phyloP scores from a whole-genome alignment of 35 echinoderm and acorn worm species.

The Eucidaris tribuloides region DNA sequence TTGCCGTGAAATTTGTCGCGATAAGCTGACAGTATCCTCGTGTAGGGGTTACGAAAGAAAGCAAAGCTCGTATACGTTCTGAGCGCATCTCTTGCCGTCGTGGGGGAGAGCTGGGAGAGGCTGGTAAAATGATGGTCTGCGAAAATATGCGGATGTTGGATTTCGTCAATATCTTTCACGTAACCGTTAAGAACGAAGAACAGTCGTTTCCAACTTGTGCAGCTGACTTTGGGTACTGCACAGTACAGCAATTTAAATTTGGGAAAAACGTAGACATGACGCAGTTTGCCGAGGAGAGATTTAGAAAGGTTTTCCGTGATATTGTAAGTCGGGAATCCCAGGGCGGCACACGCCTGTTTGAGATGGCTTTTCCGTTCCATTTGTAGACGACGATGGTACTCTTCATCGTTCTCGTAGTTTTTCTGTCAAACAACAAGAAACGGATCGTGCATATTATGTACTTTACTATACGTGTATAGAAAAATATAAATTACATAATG shows the following conservation, averaged over 20 bases:
- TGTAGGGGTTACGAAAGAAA: constrained; percentile 40
- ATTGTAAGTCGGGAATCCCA: too few species aligned
- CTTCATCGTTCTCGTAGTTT: too few species aligned
- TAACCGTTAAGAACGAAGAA: background rate
- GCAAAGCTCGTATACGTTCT: constrained; percentile 16
- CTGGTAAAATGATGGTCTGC: background rate
- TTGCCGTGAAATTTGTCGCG: constrained; percentile 11
- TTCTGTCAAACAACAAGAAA: too few species aligned
- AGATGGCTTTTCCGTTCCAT: too few species aligned
- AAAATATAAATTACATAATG: too few species aligned
- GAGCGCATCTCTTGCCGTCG: background rate
- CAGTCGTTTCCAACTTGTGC: background rate
- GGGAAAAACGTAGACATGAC: background rate
- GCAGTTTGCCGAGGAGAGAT: too few species aligned
- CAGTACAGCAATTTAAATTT: constrained; percentile 1
- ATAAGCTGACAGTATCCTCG: constrained; percentile 36
- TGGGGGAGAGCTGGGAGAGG: background rate
- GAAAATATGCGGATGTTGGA: background rate
- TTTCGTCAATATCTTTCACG: background rate
- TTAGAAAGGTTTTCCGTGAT: too few species aligned
- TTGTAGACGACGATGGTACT: too few species aligned
- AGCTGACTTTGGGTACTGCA: background rate
- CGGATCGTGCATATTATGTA: too few species aligned
- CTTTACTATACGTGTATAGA: too few species aligned
- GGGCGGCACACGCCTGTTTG: too few species aligned